Evolutionary conservation across 2,888 invertebrate species (phyloP).

Genomic region (Drosophila mimica): DNA sequence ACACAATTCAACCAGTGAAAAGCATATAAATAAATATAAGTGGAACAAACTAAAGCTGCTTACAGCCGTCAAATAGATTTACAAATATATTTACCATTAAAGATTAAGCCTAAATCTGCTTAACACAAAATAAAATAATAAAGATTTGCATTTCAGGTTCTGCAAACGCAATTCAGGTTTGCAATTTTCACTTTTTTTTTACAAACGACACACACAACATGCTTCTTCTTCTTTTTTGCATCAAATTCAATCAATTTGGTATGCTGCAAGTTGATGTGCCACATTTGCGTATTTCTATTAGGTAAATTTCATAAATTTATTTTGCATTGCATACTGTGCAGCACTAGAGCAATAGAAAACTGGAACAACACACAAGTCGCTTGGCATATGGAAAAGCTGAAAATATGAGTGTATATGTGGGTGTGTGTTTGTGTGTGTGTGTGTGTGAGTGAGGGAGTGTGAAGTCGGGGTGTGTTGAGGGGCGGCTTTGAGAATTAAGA

Average conservation of each 20-base stretch:
- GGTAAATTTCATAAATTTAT: slow-evolving; percentile 65
- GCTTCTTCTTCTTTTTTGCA: neutral
- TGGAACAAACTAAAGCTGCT: slow-evolving; percentile 22
- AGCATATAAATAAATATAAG: slow-evolving; percentile 57
- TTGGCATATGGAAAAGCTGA: slow-evolving; percentile 35
- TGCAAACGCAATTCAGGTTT: neutral
- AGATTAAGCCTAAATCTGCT: neutral
- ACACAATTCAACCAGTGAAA: slow-evolving; percentile 60
- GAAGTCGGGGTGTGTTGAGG: slow-evolving; percentile 69
- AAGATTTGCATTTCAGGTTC: neutral
- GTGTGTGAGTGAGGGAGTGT: slow-evolving; percentile 28
- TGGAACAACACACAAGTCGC: slow-evolving; percentile 47
- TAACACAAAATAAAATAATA: neutral
- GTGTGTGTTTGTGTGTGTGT: slow-evolving; percentile 18
- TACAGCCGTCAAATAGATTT: slow-evolving; percentile 14
- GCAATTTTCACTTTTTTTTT: neutral
- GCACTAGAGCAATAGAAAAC: slow-evolving; percentile 27
- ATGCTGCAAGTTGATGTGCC: slow-evolving; percentile 36
- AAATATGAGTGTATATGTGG: slow-evolving; percentile 1
- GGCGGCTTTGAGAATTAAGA: slow-evolving; percentile 41
- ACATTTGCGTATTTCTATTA: slow-evolving; percentile 46
- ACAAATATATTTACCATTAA: neutral
- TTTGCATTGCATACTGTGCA: slow-evolving; percentile 55
- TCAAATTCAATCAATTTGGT: slow-evolving; percentile 34
- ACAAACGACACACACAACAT: neutral